phyloP scores from a whole-genome alignment of 1,140 invertebrate species.

The Drosophila kohkoa region DNA sequence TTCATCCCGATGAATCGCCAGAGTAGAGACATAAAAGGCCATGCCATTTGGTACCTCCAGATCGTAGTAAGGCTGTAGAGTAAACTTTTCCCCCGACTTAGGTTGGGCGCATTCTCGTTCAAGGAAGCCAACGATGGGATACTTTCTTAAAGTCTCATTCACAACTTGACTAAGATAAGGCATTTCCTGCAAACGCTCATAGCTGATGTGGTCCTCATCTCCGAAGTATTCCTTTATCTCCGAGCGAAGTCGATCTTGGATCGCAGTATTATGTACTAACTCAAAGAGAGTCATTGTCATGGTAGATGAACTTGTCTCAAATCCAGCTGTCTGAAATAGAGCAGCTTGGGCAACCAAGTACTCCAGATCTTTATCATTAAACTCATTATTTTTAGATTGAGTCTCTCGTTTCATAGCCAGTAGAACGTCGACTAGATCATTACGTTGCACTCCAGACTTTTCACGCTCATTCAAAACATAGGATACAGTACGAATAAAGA shows the following conservation, averaged over 20 bases:
- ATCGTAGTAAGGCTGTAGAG: constrained; percentile 46
- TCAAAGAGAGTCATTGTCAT: constrained; percentile 89
- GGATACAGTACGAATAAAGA: constrained; percentile 72
- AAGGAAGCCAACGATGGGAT: constrained; percentile 59
- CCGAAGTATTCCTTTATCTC: constrained; percentile 87
- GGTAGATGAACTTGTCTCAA: constrained; percentile 90
- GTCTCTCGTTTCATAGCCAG: constrained; percentile 77
- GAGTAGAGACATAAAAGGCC: constrained; percentile 57
- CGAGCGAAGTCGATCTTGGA: constrained; percentile 87
- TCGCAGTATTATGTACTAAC: constrained; percentile 88
- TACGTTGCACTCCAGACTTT: constrained; percentile 54
- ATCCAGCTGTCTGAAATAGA: constrained; percentile 90
- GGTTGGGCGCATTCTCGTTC: constrained; percentile 65
- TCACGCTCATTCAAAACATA: constrained; percentile 74
- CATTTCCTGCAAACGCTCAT: constrained; percentile 87
- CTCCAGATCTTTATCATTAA: constrained; percentile 34
- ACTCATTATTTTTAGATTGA: too few species aligned
- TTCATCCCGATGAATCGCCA: constrained; percentile 63
- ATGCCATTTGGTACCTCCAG: constrained; percentile 60
- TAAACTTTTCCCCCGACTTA: constrained; percentile 52
- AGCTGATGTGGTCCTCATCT: constrained; percentile 86
- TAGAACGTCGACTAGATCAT: constrained; percentile 85
- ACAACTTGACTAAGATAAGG: constrained; percentile 87
- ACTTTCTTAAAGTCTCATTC: constrained; percentile 81
- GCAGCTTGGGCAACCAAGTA: constrained; percentile 88